Evolutionary conservation across 2,113 vertebrate genomes (phyloP).

Genomic region (Leptobrachium leishanense): DNA sequence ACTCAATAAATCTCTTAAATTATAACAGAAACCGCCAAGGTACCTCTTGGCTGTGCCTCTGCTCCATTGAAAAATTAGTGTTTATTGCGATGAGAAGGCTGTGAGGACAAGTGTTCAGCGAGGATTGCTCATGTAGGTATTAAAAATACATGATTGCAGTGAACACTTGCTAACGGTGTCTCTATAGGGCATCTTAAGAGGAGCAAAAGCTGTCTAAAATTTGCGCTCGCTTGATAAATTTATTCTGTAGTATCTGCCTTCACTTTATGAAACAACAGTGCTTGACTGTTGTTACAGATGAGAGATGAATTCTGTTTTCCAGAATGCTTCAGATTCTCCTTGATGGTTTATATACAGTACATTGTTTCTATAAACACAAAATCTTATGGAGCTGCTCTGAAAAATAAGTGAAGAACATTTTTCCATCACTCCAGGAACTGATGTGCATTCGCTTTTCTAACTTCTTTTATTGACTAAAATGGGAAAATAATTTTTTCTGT

Average conservation of each 20-base stretch:
- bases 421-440: no score
- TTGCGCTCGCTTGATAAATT: neutral
- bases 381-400: neutral
- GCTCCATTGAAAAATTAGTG: conserved; percentile 37
- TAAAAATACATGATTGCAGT: conserved; percentile 24
- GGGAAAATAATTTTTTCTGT: no score
- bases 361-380: neutral
- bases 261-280: neutral
- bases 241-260: neutral
- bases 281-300: neutral
- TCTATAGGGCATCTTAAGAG: neutral
- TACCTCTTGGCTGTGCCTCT: conserved; percentile 44
- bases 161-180: conserved; percentile 20
- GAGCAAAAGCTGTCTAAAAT: neutral
- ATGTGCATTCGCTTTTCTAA: no score
- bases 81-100: conserved; percentile 32
- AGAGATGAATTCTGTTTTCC: neutral
- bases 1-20: conserved; percentile 49
- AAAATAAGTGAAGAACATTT: neutral
- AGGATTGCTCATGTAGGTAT: conserved; percentile 37
- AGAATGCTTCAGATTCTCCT: neutral
- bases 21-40: conserved; percentile 42
- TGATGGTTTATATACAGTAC: conserved; percentile 3
- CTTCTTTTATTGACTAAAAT: no score
- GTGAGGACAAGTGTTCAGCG: conserved; percentile 30